These are phyloP conservation scores for Hydraecia micacea DNA, from an alignment of 2,888 invertebrate genomes.

Conservation along the genomic window DNA sequence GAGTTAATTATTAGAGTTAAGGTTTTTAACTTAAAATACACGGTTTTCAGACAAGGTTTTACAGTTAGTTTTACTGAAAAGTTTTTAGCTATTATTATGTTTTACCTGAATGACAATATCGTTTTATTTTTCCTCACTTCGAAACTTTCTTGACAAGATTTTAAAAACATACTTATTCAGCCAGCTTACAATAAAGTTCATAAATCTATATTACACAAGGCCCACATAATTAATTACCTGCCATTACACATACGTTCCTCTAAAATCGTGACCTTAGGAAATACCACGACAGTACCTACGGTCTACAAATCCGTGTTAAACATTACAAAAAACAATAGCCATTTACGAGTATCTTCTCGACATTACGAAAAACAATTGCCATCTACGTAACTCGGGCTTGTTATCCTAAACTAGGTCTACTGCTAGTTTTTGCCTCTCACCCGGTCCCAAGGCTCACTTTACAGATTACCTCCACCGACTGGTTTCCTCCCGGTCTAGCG, in stretches of 20 bases:
- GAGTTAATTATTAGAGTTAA: neutral
- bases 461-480: conserved; percentile 55
- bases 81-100: neutral
- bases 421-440: conserved; percentile 37
- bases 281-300: neutral
- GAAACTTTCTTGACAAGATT: neutral
- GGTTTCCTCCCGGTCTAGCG: conserved; percentile 65
- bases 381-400: neutral
- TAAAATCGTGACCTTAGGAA: neutral
- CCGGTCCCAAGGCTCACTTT: conserved; percentile 46
- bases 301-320: neutral
- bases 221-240: neutral
- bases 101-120: neutral
- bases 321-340: conserved; percentile 12
- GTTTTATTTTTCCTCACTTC: neutral
- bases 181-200: too few species aligned
- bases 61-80: neutral
- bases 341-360: neutral
- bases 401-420: conserved; percentile 30
- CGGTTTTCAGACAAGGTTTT: neutral
- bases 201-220: neutral
- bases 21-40: neutral
- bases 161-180: too few species aligned
- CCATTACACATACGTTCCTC: neutral
- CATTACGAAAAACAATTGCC: conserved; percentile 10